Percentiles rank a stretch among this genome's conserved stretches.
Evolutionary conservation across 2,888 invertebrate genomes (phyloP).

Genomic region (Lasiommata megera): DNA sequence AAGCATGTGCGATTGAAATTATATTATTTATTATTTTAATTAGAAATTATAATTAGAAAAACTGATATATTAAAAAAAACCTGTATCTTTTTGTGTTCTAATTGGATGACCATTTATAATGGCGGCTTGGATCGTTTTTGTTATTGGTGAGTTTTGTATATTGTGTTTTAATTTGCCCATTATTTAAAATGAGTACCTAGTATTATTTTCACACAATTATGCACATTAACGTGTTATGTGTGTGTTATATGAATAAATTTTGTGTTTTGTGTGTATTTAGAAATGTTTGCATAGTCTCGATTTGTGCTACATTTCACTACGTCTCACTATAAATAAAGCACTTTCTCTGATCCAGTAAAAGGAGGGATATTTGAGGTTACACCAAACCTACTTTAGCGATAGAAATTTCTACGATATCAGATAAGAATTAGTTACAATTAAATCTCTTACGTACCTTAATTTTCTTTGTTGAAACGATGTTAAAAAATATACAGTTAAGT

Average conservation of each 20-base stretch:
- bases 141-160: constrained; percentile 21
- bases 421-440: not conserved
- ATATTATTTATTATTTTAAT: not conserved
- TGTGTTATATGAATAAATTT: not conserved
- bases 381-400: constrained; percentile 13
- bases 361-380: constrained; percentile 22
- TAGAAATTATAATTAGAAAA: not conserved
- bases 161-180: not conserved
- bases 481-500: no score
- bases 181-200: not conserved
- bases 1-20: constrained; percentile 11
- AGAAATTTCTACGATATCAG: not conserved
- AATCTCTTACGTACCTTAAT: no score
- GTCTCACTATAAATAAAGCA: constrained; percentile 23
- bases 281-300: constrained; percentile 7
- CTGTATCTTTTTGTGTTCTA: not conserved
- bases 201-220: not conserved
- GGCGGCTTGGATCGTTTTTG: constrained; percentile 19
- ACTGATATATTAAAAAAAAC: not conserved
- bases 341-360: constrained; percentile 27
- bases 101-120: constrained; percentile 13
- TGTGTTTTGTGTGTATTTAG: not conserved
- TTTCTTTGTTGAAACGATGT: no score
- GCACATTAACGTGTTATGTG: not conserved
- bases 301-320: constrained; percentile 24